phyloP scores from a whole-genome alignment of 2,797 vertebrate species.

The Apodemus agrarius region DNA sequence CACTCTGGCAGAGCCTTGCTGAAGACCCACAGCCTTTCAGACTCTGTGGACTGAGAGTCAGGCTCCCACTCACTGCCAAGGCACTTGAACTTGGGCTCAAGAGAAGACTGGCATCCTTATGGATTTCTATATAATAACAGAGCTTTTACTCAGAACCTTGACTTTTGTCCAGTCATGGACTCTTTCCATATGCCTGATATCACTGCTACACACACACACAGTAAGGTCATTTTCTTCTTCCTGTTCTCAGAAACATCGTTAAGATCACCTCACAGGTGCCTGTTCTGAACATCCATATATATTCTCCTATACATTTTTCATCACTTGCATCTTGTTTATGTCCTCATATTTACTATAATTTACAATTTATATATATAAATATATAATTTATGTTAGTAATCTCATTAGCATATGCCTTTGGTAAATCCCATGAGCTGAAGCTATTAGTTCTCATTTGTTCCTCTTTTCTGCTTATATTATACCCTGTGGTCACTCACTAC shows the following conservation, averaged over 20 bases:
- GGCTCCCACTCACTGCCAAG: background rate
- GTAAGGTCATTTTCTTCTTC: background rate
- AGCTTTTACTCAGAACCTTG: background rate
- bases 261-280: background rate
- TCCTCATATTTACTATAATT: background rate
- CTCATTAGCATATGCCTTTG: background rate
- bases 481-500: background rate
- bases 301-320: background rate
- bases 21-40: background rate
- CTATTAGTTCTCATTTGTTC: background rate
- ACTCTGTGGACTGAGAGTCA: background rate
- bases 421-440: background rate
- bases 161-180: background rate
- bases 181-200: background rate
- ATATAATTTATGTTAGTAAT: background rate
- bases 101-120: background rate
- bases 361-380: too few relatives aligned
- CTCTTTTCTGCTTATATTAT: background rate
- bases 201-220: accelerated
- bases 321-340: background rate
- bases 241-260: background rate
- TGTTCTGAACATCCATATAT: background rate
- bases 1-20: background rate
- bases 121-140: background rate
- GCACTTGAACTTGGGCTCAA: background rate